A percentile compares a stretch with the other conserved stretches of the same genome.
phyloP scores from a whole-genome alignment of 2,113 vertebrate genomes.

The Trochalopteron elliotii region DNA sequence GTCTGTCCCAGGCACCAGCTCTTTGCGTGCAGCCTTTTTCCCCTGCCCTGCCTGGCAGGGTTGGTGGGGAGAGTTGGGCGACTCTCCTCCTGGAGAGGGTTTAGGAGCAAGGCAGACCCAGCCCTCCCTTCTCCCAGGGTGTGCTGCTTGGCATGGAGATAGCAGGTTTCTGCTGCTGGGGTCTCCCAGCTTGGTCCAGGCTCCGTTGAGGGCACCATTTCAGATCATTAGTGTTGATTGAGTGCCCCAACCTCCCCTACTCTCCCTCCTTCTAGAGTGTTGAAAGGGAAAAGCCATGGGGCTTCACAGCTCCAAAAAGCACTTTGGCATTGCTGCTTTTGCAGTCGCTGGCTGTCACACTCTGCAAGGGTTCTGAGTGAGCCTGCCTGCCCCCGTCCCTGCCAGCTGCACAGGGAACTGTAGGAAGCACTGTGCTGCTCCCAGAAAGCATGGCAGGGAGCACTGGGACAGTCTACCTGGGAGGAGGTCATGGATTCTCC shows the following conservation, averaged over 20 bases:
- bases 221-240: rapidly evolving
- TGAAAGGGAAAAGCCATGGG: constrained; percentile 45
- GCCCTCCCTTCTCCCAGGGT: not conserved
- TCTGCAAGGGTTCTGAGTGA: not conserved
- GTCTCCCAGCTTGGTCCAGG: not conserved
- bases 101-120: not conserved
- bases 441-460: not conserved
- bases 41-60: not conserved
- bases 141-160: not conserved
- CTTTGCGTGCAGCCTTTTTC: rapidly evolving
- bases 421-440: not conserved
- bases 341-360: not conserved
- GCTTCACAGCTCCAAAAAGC: constrained; percentile 18
- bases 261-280: not conserved
- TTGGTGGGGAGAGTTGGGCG: not conserved
- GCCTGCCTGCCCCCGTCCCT: not conserved
- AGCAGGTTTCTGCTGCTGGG: not conserved
- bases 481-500: not conserved
- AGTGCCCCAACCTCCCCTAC: not conserved
- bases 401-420: not conserved
- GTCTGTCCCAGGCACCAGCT: not conserved
- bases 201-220: not conserved
- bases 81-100: not conserved
- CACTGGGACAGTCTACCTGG: not conserved
- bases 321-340: constrained; percentile 43